phyloP scores from a whole-genome alignment of 2,113 vertebrate species.

The Nettapus auritus region DNA sequence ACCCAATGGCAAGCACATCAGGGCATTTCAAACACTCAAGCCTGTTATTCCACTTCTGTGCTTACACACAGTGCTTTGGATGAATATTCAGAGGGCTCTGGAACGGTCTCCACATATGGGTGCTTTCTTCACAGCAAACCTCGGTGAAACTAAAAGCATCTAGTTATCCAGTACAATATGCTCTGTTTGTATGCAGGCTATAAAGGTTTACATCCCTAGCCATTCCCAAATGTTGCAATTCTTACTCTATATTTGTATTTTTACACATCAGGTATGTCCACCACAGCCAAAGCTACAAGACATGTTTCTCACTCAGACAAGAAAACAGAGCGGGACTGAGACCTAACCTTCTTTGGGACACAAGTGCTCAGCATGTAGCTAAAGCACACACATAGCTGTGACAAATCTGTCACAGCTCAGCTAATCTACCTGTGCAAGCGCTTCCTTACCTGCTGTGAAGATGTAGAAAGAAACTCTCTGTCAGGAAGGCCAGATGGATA shows the following conservation, averaged over 20 bases:
- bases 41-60: background rate
- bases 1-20: constrained; percentile 26
- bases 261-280: background rate
- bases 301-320: background rate
- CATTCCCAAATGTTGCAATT: background rate
- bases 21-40: constrained; percentile 32
- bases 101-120: background rate
- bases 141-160: background rate
- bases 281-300: background rate
- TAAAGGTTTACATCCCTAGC: background rate
- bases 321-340: background rate
- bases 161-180: background rate
- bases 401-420: background rate
- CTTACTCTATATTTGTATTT: background rate
- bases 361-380: background rate
- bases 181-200: background rate
- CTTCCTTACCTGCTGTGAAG: background rate
- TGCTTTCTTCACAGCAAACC: background rate
- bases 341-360: background rate
- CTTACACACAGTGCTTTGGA: background rate
- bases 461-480: background rate
- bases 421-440: background rate
- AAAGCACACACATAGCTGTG: background rate
- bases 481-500: background rate
- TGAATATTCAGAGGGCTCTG: constrained; percentile 35